Base-by-base conservation (phyloP, 1,140 invertebrate genomes). In the Cataglyphis hispanica region DNA sequence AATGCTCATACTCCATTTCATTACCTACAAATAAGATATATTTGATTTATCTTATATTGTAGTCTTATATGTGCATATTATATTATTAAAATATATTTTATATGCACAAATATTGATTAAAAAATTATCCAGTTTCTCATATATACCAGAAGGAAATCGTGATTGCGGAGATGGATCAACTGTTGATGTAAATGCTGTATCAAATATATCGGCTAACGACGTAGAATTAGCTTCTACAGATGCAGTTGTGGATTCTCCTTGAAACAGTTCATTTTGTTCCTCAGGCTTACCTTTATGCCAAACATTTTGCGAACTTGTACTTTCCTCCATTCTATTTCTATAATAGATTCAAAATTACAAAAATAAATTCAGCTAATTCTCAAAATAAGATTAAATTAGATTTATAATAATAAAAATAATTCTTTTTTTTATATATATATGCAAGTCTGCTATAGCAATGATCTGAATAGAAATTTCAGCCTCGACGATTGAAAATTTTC, bases 161-260 rank as follows among this genome's bases (percentile, higher is more conserved):
- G 92, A 89, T 91, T 95, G 93, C 1, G 95, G 93, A 66, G 94
- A 88, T 67, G 93, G 94, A 92, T 96, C 95, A 58, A 95, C 95
- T n/a, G 95, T 95, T 37, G 95, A 96, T 43, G 95, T 94, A 91
- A 95, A 96, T 76, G 95, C 95, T 67, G 95, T 96, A 89, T 96
- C 95, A 90, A 96, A 95, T 89, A 96, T 96, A 92, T 96, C 95
- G 66, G 94, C 95, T 75, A 96, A 89, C 10, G 95, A 95, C 58
- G 95, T 95, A 19, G 95, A 94, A 86, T 92, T 94, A 16, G 92
- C 92, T 70, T 95, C 95, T 66, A 95, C 91, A 40, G 94, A 93
- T 19, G 89, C 89, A 58, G 92, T 86, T 40, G 92, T 86, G 63
- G 92, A 85, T 85, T 95, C 94, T 43, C 83, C 78, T 86, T 92